phyloP scores from a whole-genome alignment of 35 echinoderm and acorn worm species.

The Amphiura filiformis region DNA sequence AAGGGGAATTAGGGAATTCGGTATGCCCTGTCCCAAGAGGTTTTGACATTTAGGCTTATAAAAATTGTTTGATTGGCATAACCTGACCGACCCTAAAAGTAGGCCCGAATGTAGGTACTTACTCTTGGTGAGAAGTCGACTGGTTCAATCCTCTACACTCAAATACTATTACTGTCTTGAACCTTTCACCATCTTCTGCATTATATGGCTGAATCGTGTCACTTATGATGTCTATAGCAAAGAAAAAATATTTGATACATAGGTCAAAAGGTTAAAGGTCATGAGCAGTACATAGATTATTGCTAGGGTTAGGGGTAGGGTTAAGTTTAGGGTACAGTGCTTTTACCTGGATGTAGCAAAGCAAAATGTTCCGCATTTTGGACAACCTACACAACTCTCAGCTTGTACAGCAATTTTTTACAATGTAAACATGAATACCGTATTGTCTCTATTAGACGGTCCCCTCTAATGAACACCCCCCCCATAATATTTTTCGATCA shows the following conservation, averaged over 20 bases:
- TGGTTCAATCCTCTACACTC: constrained; percentile 90
- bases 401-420: no score
- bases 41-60: background rate
- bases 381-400: no score
- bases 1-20: background rate
- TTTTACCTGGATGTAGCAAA: background rate
- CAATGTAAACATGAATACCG: no score
- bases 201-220: constrained; percentile 66
- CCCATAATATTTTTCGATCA: no score
- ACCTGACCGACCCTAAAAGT: no score
- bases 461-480: no score
- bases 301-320: background rate
- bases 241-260: no score
- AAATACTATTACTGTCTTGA: constrained; percentile 83
- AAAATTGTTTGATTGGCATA: no score
- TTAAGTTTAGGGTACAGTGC: background rate
- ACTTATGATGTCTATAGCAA: constrained; percentile 62
- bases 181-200: constrained; percentile 64
- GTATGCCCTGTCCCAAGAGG: background rate
- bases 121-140: constrained; percentile 85
- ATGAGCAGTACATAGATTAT: background rate
- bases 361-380: no score
- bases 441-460: no score
- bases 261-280: background rate
- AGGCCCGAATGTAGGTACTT: no score